Evolutionary conservation across 2,888 invertebrate species (phyloP).

Genomic region (Rhimphoctona megacephalus): DNA sequence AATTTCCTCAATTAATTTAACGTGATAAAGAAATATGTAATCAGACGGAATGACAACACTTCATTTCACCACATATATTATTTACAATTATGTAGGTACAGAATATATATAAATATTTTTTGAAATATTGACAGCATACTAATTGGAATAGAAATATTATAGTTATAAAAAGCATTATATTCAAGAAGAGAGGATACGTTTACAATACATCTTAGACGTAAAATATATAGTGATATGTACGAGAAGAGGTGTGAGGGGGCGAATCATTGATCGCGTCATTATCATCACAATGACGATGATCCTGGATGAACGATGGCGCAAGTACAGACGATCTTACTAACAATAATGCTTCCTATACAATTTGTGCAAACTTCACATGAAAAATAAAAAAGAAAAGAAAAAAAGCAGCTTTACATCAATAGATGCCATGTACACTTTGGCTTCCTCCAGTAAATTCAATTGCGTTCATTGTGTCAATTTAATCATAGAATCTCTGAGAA

Average conservation of each 20-base stretch:
- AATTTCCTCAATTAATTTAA: not conserved
- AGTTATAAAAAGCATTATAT: not conserved
- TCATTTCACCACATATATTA: not conserved
- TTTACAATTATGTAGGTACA: not conserved
- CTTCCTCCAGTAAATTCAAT: conserved; percentile 48
- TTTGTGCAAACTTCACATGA: conserved; percentile 8
- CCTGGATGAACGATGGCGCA: conserved; percentile 47
- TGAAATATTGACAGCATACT: not conserved
- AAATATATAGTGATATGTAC: conserved; percentile 7
- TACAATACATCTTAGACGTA: conserved; percentile 27
- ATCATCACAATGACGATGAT: conserved; percentile 59
- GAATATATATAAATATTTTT: not conserved
- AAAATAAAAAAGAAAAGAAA: not conserved
- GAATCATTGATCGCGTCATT: conserved; percentile 57
- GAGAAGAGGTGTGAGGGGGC: conserved; percentile 39
- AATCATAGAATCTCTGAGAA: conserved; percentile 49
- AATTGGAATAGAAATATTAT: conserved; percentile 30
- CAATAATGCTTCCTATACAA: conserved; percentile 59
- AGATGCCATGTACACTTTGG: conserved; percentile 18
- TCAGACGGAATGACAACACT: not conserved
- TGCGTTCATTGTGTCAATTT: conserved; percentile 54
- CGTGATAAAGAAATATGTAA: not conserved
- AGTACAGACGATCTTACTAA: conserved; percentile 31
- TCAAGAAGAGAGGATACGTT: conserved; percentile 1
- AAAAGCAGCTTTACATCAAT: not conserved